phyloP scores from a whole-genome alignment of 2,797 vertebrate species.

The Macroramphosus scolopax region DNA sequence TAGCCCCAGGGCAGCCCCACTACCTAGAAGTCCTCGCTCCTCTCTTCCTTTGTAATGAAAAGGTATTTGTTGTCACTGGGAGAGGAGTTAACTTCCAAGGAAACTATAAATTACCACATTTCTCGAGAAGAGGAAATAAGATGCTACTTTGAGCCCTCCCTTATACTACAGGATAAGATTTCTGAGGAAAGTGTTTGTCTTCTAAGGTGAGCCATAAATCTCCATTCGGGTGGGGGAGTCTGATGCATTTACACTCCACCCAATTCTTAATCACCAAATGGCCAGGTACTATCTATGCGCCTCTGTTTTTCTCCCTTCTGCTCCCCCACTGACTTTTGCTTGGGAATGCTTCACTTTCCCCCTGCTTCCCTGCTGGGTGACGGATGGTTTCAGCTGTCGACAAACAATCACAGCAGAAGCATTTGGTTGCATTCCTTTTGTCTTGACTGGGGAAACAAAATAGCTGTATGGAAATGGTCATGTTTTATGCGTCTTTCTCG shows the following conservation, averaged over 20 bases:
- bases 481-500: conserved; percentile 43
- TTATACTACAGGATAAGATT: conserved; percentile 70
- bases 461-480: conserved; percentile 50
- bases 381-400: conserved; percentile 77
- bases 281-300: conserved; percentile 72
- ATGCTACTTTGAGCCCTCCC: conserved; percentile 65
- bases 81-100: conserved; percentile 71
- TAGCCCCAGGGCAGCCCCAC: conserved; percentile 63
- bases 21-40: conserved; percentile 57
- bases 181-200: conserved; percentile 69
- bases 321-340: conserved; percentile 49
- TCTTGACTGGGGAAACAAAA: conserved; percentile 61
- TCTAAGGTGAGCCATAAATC: conserved; percentile 65
- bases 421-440: conserved; percentile 77
- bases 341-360: conserved; percentile 59
- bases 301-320: conserved; percentile 32
- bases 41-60: conserved; percentile 78
- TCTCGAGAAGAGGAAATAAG: conserved; percentile 49
- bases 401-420: conserved; percentile 70
- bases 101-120: conserved; percentile 75
- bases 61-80: conserved; percentile 79
- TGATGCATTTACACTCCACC: conserved; percentile 63
- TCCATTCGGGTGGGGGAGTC: conserved; percentile 47
- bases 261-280: conserved; percentile 75
- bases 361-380: conserved; percentile 70